Percentiles rank a stretch among this genome's conserved stretches.
Conservation (phyloP, 1,140 invertebrate genomes). For the Halesus radiatus region DNA sequence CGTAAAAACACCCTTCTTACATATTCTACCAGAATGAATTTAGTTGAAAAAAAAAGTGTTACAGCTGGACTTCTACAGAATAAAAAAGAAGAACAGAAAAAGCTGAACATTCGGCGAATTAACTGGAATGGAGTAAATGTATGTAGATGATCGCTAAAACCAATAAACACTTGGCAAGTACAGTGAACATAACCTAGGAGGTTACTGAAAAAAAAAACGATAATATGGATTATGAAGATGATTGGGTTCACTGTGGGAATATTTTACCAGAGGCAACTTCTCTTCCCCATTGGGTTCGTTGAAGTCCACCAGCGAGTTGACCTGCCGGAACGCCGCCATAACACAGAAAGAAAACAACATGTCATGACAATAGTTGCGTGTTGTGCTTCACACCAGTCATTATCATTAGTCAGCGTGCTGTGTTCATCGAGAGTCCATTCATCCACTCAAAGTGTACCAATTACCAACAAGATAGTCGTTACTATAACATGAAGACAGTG, state of each 20-base stretch:
- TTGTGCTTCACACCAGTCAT: background rate
- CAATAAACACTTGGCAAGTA: background rate
- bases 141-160: constrained; percentile 10
- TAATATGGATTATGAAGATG: constrained; percentile 26
- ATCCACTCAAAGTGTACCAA: no score
- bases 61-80: background rate
- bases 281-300: constrained; percentile 87
- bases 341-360: constrained; percentile 58
- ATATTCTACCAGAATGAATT: background rate
- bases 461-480: no score
- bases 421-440: no score
- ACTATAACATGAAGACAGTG: no score
- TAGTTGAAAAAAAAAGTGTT: background rate
- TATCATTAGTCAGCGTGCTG: no score
- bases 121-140: background rate
- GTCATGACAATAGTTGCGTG: constrained; percentile 15
- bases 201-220: constrained; percentile 19
- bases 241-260: constrained; percentile 24
- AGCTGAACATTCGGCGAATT: constrained; percentile 1
- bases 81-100: background rate
- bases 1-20: no score
- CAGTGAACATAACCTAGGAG: background rate
- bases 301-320: constrained; percentile 89
- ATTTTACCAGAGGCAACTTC: constrained; percentile 88
- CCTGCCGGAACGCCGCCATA: constrained; percentile 72